Percentiles rank a stretch among this genome's conserved stretches.
Evolutionary conservation across 2,888 invertebrate genomes (phyloP).

Genomic region (Drosophila peninsularis): DNA sequence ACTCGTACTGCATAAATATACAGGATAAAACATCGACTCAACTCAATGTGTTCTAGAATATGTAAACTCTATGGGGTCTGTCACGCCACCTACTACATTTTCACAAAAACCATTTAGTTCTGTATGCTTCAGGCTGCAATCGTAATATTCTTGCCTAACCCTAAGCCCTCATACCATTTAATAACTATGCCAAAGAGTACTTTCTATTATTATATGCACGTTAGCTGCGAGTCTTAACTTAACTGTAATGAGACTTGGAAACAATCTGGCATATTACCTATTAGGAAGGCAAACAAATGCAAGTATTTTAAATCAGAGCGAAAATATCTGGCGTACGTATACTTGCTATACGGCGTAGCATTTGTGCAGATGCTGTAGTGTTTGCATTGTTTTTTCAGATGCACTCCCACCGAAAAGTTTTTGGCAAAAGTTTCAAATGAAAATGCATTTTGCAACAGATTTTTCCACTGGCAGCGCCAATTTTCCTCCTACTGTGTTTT

Average conservation of each 20-base stretch:
- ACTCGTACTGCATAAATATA: no score
- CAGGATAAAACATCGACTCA: no score
- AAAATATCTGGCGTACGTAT: slow-evolving; percentile 22
- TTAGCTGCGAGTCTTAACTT: neutral
- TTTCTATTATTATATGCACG: neutral
- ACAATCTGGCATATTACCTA: slow-evolving; percentile 20
- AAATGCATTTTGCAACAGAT: slow-evolving; percentile 75
- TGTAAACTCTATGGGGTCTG: neutral
- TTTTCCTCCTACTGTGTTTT: slow-evolving; percentile 14
- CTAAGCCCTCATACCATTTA: no score
- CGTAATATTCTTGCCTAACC: neutral
- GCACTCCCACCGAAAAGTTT: slow-evolving; percentile 52
- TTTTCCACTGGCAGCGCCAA: slow-evolving; percentile 63
- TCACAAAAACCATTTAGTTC: no score
- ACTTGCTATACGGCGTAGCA: slow-evolving; percentile 13
- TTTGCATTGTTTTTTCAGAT: slow-evolving; percentile 59
- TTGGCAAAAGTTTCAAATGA: slow-evolving; percentile 73
- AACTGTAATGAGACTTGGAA: slow-evolving; percentile 1
- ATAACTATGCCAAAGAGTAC: neutral
- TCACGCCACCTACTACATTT: neutral
- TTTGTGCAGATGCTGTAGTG: slow-evolving; percentile 32
- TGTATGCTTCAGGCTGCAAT: no score
- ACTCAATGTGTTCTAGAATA: neutral
- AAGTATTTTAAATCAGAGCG: slow-evolving; percentile 23
- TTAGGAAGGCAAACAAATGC: slow-evolving; percentile 34